Evolutionary conservation across 2,113 vertebrate species (phyloP).

Genomic region (Nothocercus nigrocapillus): DNA sequence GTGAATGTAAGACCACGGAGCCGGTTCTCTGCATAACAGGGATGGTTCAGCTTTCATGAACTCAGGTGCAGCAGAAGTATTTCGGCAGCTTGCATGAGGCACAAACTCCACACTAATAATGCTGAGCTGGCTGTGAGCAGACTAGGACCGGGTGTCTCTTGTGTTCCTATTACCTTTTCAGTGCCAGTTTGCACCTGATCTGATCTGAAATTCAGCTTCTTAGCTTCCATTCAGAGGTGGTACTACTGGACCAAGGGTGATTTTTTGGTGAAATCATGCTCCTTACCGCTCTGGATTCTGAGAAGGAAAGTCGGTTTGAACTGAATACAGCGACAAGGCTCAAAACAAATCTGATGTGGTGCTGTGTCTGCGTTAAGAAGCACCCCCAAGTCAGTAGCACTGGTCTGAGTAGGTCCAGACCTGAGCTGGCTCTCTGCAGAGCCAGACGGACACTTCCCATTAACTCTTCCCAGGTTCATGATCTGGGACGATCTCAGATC

Average conservation of each 20-base stretch:
- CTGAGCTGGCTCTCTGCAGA: background rate
- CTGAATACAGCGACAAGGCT: background rate
- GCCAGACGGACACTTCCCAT: background rate
- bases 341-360: background rate
- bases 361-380: background rate
- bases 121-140: background rate
- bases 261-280: background rate
- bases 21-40: background rate
- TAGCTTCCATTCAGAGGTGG: background rate
- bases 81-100: background rate
- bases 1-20: background rate
- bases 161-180: background rate
- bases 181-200: background rate
- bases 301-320: background rate
- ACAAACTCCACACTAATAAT: background rate
- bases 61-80: background rate
- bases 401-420: background rate
- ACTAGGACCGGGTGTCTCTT: background rate
- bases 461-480: background rate
- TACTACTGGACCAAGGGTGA: background rate
- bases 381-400: background rate
- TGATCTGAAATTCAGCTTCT: background rate
- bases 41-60: constrained; percentile 1
- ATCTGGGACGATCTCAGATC: background rate
- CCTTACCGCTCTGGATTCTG: background rate